Evolutionary conservation across 1,140 invertebrate species (phyloP).

Genomic region (Monochamus saltuarius): DNA sequence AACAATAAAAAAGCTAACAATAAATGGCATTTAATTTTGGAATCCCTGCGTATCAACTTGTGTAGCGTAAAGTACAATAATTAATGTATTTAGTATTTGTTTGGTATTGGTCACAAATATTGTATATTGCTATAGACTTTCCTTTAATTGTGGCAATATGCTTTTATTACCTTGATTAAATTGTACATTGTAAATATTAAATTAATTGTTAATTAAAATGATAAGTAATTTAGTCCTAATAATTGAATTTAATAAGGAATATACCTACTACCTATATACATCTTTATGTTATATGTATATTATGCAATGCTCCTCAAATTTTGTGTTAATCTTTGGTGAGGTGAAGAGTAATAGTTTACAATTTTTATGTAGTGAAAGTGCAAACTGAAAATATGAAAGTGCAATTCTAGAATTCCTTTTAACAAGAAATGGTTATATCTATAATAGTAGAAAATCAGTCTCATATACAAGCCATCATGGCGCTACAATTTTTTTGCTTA

Average conservation of each 20-base stretch:
- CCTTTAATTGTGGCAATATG: too few relatives aligned
- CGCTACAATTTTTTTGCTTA: conserved; percentile 15
- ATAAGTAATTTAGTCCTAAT: too few relatives aligned
- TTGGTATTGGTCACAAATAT: too few relatives aligned
- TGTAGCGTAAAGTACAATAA: too few relatives aligned
- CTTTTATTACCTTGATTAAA: too few relatives aligned
- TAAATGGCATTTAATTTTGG: too few relatives aligned
- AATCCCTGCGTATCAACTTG: too few relatives aligned
- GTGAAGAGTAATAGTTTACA: background rate
- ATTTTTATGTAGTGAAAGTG: conserved; percentile 1
- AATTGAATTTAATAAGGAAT: background rate
- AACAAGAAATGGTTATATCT: conserved; percentile 28
- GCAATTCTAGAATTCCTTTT: conserved; percentile 26
- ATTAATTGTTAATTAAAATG: too few relatives aligned
- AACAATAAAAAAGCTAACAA: too few relatives aligned
- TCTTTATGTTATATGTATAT: background rate
- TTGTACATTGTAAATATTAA: too few relatives aligned
- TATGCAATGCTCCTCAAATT: background rate
- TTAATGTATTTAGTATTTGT: too few relatives aligned
- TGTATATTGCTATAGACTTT: too few relatives aligned
- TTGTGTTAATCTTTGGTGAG: background rate
- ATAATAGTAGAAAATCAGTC: conserved; percentile 51
- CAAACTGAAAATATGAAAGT: conserved; percentile 15
- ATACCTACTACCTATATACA: background rate
- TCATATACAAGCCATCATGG: conserved; percentile 47